A percentile compares a stretch with the other conserved stretches of the same genome.
Conservation (phyloP, 1,140 invertebrate genomes). For the Magallana ariakensis region DNA sequence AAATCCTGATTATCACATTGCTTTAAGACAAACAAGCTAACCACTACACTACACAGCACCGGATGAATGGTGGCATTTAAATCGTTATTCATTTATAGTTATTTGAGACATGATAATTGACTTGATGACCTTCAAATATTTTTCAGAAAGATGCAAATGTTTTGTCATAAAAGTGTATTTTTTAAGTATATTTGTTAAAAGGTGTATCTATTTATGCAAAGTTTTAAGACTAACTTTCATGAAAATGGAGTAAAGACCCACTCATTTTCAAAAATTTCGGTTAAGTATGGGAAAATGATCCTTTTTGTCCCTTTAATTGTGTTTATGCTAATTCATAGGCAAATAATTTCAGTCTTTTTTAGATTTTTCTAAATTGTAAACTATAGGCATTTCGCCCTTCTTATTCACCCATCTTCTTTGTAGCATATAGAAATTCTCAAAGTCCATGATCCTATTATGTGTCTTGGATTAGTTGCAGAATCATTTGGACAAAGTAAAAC, state of each 20-base stretch:
- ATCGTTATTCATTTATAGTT: too few species aligned
- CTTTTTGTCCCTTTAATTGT: background rate
- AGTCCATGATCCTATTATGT: background rate
- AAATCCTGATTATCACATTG: too few species aligned
- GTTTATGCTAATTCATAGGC: background rate
- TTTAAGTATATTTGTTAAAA: too few species aligned
- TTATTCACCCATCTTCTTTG: background rate
- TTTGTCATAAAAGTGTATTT: background rate
- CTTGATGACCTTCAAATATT: background rate
- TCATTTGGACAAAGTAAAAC: background rate
- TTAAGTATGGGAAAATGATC: too few species aligned
- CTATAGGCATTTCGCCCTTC: background rate
- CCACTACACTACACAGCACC: too few species aligned
- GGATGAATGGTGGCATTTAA: too few species aligned
- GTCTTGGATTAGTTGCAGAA: background rate
- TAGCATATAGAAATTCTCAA: constrained; percentile 2
- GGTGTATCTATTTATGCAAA: too few species aligned
- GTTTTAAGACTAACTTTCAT: too few species aligned
- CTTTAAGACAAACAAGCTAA: too few species aligned
- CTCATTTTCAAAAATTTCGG: too few species aligned
- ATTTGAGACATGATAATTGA: background rate
- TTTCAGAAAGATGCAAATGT: too few species aligned
- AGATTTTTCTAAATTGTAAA: background rate
- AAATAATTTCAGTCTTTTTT: background rate
- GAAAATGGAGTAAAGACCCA: too few species aligned